Conservation (phyloP, 2,113 vertebrate genomes). For the Mustelus asterias region DNA sequence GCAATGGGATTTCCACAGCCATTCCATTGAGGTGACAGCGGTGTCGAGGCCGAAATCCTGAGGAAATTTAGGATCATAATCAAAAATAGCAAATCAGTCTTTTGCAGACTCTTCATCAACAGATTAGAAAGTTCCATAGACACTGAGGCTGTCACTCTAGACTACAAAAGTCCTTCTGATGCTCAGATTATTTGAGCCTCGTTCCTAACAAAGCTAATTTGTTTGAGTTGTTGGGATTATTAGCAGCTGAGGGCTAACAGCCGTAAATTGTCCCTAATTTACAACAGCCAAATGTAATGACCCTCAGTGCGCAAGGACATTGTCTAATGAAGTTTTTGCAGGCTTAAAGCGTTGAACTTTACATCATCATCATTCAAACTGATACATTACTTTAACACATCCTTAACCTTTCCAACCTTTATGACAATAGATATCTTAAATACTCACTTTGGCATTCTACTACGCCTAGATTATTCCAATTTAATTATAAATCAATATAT, state of each 20-base stretch:
- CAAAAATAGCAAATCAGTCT: background rate
- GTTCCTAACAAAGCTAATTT: background rate
- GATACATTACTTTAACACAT: background rate
- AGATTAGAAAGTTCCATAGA: background rate
- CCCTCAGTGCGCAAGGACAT: constrained; percentile 11
- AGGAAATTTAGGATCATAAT: background rate
- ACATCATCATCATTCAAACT: background rate
- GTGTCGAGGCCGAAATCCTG: background rate
- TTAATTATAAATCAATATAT: constrained; percentile 16
- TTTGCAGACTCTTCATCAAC: background rate
- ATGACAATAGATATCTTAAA: background rate
- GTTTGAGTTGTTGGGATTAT: background rate
- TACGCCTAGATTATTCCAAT: background rate
- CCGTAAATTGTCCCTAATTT: background rate
- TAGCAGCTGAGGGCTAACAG: background rate
- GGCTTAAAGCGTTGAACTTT: background rate
- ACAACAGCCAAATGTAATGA: background rate
- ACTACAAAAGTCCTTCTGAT: background rate
- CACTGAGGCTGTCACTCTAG: background rate
- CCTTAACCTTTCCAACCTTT: constrained; percentile 3
- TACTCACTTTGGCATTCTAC: background rate
- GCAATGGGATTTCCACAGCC: background rate
- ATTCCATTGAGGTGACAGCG: background rate
- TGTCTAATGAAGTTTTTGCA: background rate
- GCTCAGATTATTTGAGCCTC: background rate